These are phyloP conservation scores for Chloebia gouldiae DNA, from an alignment of 2,113 vertebrate genomes.

Conservation along the genomic window DNA sequence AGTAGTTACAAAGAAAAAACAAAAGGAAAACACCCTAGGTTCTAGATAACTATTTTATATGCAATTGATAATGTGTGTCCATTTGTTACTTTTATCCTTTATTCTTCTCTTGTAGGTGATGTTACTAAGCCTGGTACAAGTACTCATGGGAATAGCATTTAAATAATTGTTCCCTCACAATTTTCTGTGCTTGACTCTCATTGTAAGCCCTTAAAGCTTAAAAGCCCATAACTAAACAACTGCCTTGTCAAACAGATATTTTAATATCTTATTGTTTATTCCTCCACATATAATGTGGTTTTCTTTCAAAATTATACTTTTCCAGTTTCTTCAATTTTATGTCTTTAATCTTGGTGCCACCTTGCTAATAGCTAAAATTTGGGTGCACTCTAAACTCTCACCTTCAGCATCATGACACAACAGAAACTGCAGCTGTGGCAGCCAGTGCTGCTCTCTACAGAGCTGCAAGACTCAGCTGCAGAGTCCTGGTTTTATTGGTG, in stretches of 20 bases:
- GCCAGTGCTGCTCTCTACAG: not conserved
- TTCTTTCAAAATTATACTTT: not conserved
- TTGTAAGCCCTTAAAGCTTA: not conserved
- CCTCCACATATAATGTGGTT: not conserved
- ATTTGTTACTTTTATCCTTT: not conserved
- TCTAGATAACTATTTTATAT: not conserved
- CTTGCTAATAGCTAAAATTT: not conserved
- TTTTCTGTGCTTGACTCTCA: not conserved
- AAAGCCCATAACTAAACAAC: not conserved
- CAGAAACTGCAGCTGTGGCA: not conserved
- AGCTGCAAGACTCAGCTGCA: not conserved
- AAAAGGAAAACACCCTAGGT: not conserved
- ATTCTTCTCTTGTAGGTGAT: not conserved
- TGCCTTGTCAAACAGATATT: not conserved
- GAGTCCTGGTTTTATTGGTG: not conserved
- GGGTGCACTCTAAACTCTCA: not conserved
- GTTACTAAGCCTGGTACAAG: not conserved
- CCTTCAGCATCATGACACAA: accelerated
- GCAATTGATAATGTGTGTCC: not conserved
- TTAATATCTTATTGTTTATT: not conserved
- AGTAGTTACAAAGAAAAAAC: not conserved
- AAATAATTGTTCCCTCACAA: not conserved
- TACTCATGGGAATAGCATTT: not conserved
- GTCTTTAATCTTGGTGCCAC: not conserved
- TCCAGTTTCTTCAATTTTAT: not conserved